Evolutionary conservation across 2,888 invertebrate species (phyloP).

Genomic region (Drepana falcataria): DNA sequence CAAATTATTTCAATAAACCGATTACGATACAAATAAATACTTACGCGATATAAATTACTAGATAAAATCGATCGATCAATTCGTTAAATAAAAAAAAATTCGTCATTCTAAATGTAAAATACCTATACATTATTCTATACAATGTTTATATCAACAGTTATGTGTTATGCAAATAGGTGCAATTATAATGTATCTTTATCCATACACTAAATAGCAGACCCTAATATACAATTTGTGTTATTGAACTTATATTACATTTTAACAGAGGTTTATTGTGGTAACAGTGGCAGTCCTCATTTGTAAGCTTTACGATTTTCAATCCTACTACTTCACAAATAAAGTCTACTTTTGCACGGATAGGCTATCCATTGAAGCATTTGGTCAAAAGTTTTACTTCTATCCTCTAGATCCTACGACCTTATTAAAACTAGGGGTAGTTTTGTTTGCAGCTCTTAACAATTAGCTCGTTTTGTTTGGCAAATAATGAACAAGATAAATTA

Average conservation of each 20-base stretch:
- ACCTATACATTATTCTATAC: slow-evolving; percentile 55
- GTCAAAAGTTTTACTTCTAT: slow-evolving; percentile 39
- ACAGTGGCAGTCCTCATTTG: slow-evolving; percentile 9
- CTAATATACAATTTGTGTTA: slow-evolving; percentile 16
- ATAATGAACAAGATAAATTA: background rate
- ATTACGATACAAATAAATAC: slow-evolving; percentile 39
- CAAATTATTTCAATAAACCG: slow-evolving; percentile 24
- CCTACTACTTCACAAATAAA: slow-evolving; percentile 13
- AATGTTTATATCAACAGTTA: slow-evolving; percentile 66
- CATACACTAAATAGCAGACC: slow-evolving; percentile 30
- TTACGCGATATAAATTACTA: slow-evolving; percentile 41
- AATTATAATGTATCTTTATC: slow-evolving; percentile 43
- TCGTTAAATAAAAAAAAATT: slow-evolving; percentile 24
- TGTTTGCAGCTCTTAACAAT: slow-evolving; percentile 36
- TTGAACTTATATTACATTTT: slow-evolving; percentile 10
- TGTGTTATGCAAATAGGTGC: slow-evolving; percentile 73
- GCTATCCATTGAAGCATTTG: slow-evolving; percentile 46
- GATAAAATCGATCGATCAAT: slow-evolving; percentile 23
- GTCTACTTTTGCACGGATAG: slow-evolving; percentile 26
- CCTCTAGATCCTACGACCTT: slow-evolving; percentile 23
- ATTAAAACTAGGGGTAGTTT: slow-evolving; percentile 45
- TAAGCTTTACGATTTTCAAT: slow-evolving; percentile 7
- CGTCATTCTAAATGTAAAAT: slow-evolving; percentile 34
- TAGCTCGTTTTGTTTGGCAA: slow-evolving; percentile 21
- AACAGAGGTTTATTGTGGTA: slow-evolving; percentile 9